A percentile compares a stretch with the other conserved stretches of the same genome.
Conservation (phyloP, 2,888 invertebrate species). For the Octonoba sinensis region DNA sequence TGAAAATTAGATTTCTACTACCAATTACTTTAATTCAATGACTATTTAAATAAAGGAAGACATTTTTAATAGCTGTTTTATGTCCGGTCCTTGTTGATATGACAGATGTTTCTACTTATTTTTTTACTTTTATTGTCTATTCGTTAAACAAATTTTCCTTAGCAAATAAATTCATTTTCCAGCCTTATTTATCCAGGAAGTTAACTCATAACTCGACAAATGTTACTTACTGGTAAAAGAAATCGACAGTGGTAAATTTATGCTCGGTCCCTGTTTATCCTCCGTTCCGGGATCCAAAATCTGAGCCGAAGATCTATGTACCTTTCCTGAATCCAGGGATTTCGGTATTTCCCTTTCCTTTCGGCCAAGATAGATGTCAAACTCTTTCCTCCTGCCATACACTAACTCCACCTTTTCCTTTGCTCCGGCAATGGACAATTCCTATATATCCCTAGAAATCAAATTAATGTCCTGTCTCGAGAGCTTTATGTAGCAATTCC, state of each 20-base stretch:
- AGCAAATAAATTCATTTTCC: no score
- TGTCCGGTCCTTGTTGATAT: no score
- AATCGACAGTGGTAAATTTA: slow-evolving; percentile 5
- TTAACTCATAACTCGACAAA: no score
- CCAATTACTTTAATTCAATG: no score
- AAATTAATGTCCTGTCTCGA: slow-evolving; percentile 53
- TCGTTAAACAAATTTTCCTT: no score
- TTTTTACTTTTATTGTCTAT: no score
- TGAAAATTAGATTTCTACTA: no score
- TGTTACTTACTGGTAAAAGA: no score
- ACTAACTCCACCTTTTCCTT: slow-evolving; percentile 56
- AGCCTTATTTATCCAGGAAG: no score
- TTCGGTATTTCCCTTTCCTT: slow-evolving; percentile 46
- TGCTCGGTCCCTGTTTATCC: slow-evolving; percentile 9
- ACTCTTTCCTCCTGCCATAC: slow-evolving; percentile 56
- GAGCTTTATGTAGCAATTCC: slow-evolving; percentile 16
- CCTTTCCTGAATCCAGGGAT: slow-evolving; percentile 57
- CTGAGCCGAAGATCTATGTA: slow-evolving; percentile 57
- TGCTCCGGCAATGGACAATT: slow-evolving; percentile 9
- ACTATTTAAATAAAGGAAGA: no score
- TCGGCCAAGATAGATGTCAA: slow-evolving; percentile 62
- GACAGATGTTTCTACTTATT: no score
- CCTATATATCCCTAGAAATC: slow-evolving; percentile 27
- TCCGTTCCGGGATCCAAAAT: slow-evolving; percentile 42
- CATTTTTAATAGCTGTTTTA: no score